Conservation (phyloP, 2,113 vertebrate genomes). For the Willisornis vidua region DNA sequence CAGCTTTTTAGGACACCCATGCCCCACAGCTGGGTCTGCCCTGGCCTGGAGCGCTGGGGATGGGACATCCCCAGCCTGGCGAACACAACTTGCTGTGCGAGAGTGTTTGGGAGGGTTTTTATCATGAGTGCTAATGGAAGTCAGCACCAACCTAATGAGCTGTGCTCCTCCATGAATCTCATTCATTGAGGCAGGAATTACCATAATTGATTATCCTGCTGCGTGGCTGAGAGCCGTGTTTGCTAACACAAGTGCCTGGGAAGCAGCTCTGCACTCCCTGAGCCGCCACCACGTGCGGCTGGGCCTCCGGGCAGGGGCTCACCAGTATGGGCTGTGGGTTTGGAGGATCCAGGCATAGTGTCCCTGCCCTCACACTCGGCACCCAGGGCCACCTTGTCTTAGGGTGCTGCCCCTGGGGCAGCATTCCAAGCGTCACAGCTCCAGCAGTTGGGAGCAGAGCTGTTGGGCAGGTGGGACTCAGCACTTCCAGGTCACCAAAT, state of each 20-base stretch:
- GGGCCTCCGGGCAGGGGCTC: rapidly evolving
- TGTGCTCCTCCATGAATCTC: slow-evolving; percentile 61
- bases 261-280: neutral
- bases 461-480: neutral
- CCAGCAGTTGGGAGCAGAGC: neutral
- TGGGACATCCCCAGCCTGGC: neutral
- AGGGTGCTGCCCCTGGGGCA: neutral
- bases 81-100: neutral
- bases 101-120: slow-evolving; percentile 19
- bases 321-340: rapidly evolving
- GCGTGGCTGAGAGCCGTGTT: slow-evolving; percentile 23
- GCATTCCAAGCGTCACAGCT: rapidly evolving
- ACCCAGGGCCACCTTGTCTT: neutral
- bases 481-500: neutral
- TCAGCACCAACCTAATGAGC: slow-evolving; percentile 63
- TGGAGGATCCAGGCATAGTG: rapidly evolving
- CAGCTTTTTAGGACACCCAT: neutral
- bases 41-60: rapidly evolving
- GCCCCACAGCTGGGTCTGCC: neutral
- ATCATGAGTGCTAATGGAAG: slow-evolving; percentile 42
- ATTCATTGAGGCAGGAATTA: slow-evolving; percentile 73
- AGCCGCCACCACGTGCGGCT: rapidly evolving
- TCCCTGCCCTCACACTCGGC: rapidly evolving
- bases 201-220: slow-evolving; percentile 73
- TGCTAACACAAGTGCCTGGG: slow-evolving; percentile 45